phyloP scores from a whole-genome alignment of 1,140 invertebrate species.

The Augochlora pura region DNA sequence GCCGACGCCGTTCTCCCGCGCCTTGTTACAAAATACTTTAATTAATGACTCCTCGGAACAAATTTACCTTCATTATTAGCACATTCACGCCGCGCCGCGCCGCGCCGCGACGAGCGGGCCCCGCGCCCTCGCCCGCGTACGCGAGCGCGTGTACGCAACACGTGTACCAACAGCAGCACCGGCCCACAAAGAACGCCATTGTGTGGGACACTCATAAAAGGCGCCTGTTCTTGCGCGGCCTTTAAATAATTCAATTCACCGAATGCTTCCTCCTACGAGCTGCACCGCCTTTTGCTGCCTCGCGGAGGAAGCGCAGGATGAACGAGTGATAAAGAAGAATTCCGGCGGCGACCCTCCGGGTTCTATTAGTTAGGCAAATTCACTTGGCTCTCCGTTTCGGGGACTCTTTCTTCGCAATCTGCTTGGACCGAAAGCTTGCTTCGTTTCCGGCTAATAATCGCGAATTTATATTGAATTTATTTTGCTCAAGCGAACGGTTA shows the following conservation, averaged over 20 bases:
- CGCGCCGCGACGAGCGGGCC: no score
- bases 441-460: no score
- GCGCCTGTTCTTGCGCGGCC: slow-evolving; percentile 75
- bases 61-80: slow-evolving; percentile 79
- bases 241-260: slow-evolving; percentile 80
- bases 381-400: no score
- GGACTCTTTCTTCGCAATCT: no score
- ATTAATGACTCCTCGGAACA: slow-evolving; percentile 78
- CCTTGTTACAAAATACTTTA: slow-evolving; percentile 77
- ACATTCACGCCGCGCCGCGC: slow-evolving; percentile 63
- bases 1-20: slow-evolving; percentile 6
- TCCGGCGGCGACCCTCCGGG: no score
- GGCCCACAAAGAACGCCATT: slow-evolving; percentile 75
- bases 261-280: slow-evolving; percentile 70
- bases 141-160: slow-evolving; percentile 59
- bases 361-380: no score
- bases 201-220: slow-evolving; percentile 74
- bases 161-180: slow-evolving; percentile 51
- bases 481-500: no score
- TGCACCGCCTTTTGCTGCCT: slow-evolving; percentile 66
- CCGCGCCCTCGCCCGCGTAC: slow-evolving; percentile 19
- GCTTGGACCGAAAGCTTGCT: no score
- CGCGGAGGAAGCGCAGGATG: slow-evolving; percentile 51
- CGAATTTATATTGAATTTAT: no score
- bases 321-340: slow-evolving; percentile 24